Base-by-base conservation (phyloP, 2,888 invertebrate genomes). In the Drosophila conformis region DNA sequence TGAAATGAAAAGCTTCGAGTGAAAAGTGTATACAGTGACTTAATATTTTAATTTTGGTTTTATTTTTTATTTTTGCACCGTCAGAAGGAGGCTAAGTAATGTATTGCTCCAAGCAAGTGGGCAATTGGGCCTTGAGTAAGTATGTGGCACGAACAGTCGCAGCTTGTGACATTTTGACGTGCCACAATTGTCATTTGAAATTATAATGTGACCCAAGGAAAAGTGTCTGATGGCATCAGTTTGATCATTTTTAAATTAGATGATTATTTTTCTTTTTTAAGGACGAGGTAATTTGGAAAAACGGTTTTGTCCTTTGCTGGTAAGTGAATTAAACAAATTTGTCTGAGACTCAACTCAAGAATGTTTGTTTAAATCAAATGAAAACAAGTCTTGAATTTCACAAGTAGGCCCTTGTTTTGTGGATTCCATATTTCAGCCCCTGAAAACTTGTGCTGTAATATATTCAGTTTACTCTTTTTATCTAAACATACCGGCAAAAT, bases 131-230 rank as follows among this genome's bases (percentile, higher is more conserved):
- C 18, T n/a, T 33, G 15, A 33, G 21, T 8, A 11, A 13, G 36
- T 42, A 18, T 53, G 33, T 25, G 66, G 35, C 31, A 48, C 15
- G 33, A 52, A 27, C 38, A 69, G 35, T 51, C 49, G 77, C 64
- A 46, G 36, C 75, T 75, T 72, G 57, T 65, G 75, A 61, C 75
- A 78, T 60, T 74, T 72, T 75, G 72, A 72, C 66, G 59, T 63
- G 67, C 46, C 72, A 38, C 78, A 78, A 78, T 78, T 78, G 78
- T 75, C 75, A 75, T 78, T 75, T 72, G 62, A 78, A 78, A 78
- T 75, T 72, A 63, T 69, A 78, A 78, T 78, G 64, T 53, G 54
- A 27, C 49, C 65, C 58, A 62, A 62, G 71, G 46, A 29, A 57
- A 61, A n/a, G 36, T 49, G 59, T 52, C 53, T 59, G 74, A 70